These are phyloP conservation scores for Enteromius anoplus DNA, from an alignment of 2,797 vertebrate genomes.

Conservation along the genomic window DNA sequence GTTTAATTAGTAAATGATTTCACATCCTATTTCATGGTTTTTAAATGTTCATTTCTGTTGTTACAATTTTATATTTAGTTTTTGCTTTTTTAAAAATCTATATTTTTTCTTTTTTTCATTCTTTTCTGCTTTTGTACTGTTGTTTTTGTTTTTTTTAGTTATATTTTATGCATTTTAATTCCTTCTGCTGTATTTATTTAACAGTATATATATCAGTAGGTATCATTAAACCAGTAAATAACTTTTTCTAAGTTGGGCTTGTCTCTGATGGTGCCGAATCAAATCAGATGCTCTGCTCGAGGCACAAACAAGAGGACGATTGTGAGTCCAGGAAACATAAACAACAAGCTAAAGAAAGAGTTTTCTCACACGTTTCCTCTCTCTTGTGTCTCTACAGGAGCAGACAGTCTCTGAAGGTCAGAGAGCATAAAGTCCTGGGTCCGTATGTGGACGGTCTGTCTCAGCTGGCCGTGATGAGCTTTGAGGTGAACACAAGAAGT, in stretches of 20 bases:
- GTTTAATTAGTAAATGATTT: too few relatives aligned
- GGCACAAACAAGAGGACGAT: background rate
- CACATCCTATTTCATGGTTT: background rate
- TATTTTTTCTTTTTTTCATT: background rate
- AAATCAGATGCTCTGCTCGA: background rate
- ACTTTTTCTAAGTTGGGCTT: background rate
- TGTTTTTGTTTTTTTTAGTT: background rate
- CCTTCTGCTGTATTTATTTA: background rate
- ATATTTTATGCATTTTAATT: background rate
- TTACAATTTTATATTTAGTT: background rate
- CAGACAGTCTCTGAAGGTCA: slow-evolving; percentile 95
- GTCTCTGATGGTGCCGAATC: background rate
- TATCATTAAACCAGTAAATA: background rate
- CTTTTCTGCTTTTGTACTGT: background rate
- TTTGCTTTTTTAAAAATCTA: background rate
- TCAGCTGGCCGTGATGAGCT: slow-evolving; percentile 94
- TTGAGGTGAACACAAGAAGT: slow-evolving; percentile 80
- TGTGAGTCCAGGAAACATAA: background rate
- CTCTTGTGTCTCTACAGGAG: slow-evolving; percentile 74
- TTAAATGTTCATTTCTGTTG: background rate
- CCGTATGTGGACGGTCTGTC: slow-evolving; percentile 97
- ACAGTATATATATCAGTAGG: too few relatives aligned
- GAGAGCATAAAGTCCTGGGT: slow-evolving; percentile 97
- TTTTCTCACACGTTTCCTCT: background rate
- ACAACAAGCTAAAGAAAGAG: background rate